Conservation (phyloP, 92 coral and sea anemone species). For the Scolanthus callimorphus region DNA sequence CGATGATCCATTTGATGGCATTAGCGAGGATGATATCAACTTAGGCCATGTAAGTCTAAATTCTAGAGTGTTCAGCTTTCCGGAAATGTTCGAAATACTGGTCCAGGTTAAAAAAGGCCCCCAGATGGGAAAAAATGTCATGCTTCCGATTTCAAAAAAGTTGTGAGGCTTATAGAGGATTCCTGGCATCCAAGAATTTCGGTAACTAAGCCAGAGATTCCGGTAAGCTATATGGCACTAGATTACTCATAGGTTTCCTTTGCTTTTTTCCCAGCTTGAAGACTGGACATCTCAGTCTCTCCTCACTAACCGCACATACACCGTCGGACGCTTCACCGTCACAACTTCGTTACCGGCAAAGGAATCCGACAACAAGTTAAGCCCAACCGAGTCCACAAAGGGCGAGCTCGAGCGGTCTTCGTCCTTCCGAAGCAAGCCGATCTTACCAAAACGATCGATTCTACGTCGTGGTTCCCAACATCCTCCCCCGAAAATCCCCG, state of each 20-base stretch:
- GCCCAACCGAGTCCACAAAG: conserved; percentile 3
- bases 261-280: conserved; percentile 58
- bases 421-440: background rate
- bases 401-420: conserved; percentile 14
- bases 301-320: conserved; percentile 73
- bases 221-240: no score
- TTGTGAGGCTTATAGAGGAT: no score
- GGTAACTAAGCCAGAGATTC: no score
- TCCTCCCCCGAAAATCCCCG: conserved; percentile 2
- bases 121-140: no score
- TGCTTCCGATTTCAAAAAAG: no score
- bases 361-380: conserved; percentile 3
- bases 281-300: conserved; percentile 96
- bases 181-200: no score
- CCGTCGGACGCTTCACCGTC: conserved; percentile 93
- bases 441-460: conserved; percentile 12
- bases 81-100: no score
- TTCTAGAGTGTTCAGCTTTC: no score
- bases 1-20: conserved; percentile 98
- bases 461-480: conserved; percentile 15
- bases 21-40: conserved; percentile 93
- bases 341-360: conserved; percentile 58
- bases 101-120: no score
- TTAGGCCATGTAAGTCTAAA: conserved; percentile 83
- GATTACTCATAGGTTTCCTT: no score